phyloP scores from a whole-genome alignment of 2,113 vertebrate species.

The Probosciger aterrimus region DNA sequence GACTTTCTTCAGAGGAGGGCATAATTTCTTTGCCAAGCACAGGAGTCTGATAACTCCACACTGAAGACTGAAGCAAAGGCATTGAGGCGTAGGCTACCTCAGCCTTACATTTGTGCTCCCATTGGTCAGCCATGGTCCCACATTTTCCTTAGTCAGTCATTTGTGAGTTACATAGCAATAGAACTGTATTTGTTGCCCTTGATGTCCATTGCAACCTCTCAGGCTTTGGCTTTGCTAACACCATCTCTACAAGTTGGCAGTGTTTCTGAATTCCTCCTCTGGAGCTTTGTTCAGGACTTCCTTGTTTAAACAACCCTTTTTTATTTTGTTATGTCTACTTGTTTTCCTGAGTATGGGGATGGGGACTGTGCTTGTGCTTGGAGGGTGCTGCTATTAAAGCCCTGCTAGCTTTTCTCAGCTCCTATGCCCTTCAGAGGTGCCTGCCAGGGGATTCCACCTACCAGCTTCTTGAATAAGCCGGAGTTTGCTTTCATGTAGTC shows the following conservation, averaged over 20 bases:
- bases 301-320: neutral
- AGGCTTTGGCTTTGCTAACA: neutral
- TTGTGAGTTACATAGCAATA: neutral
- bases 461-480: neutral
- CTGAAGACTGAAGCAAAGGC: neutral
- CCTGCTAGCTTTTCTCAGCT: neutral
- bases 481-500: neutral
- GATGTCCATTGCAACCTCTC: neutral
- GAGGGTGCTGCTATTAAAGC: neutral
- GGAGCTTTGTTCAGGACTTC: neutral
- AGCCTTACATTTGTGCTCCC: neutral
- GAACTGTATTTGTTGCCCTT: neutral
- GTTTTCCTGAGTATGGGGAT: neutral
- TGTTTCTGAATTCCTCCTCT: neutral
- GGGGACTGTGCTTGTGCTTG: neutral
- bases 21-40: neutral
- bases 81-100: neutral
- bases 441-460: neutral
- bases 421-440: neutral
- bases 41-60: neutral
- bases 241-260: neutral
- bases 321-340: neutral
- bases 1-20: neutral
- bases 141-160: neutral
- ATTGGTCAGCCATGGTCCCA: neutral